Evolutionary conservation across 2,113 vertebrate species (phyloP).

Genomic region (Apodemus sylvaticus): DNA sequence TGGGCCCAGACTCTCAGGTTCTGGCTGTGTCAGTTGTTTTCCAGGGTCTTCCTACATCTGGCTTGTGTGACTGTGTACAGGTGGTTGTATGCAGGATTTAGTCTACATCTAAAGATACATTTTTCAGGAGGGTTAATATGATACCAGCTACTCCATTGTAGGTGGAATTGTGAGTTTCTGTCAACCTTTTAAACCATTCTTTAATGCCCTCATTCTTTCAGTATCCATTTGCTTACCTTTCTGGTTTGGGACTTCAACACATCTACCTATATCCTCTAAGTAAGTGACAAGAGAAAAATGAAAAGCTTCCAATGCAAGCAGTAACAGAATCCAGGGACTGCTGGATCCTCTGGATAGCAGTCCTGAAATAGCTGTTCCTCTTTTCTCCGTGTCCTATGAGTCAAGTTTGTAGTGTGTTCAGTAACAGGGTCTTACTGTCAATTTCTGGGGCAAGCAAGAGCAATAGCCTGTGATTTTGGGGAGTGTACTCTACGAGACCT

Average conservation of each 20-base stretch:
- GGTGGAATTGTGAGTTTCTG: slow-evolving; percentile 2
- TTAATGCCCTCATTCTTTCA: not conserved
- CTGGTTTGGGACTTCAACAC: not conserved
- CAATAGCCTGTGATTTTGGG: not conserved
- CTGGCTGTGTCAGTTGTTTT: not conserved
- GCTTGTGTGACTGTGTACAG: not conserved
- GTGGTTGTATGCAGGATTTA: not conserved
- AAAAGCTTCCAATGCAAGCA: not conserved
- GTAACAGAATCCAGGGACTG: slow-evolving; percentile 6
- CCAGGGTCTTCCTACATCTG: not conserved
- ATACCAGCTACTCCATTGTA: not conserved
- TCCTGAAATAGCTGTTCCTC: not conserved
- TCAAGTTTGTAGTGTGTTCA: not conserved
- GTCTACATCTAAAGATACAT: not conserved
- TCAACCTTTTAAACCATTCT: slow-evolving; percentile 2
- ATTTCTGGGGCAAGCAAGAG: not conserved
- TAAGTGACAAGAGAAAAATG: not conserved
- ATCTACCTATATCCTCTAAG: not conserved
- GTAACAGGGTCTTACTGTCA: not conserved
- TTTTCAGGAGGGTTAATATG: not conserved
- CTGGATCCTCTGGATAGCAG: no score
- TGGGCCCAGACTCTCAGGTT: not conserved
- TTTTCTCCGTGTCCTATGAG: not conserved
- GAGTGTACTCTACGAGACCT: not conserved
- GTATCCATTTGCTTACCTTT: slow-evolving; percentile 7